Evolutionary conservation across 2,113 vertebrate species (phyloP).

Genomic region (Eonycteris spelaea): DNA sequence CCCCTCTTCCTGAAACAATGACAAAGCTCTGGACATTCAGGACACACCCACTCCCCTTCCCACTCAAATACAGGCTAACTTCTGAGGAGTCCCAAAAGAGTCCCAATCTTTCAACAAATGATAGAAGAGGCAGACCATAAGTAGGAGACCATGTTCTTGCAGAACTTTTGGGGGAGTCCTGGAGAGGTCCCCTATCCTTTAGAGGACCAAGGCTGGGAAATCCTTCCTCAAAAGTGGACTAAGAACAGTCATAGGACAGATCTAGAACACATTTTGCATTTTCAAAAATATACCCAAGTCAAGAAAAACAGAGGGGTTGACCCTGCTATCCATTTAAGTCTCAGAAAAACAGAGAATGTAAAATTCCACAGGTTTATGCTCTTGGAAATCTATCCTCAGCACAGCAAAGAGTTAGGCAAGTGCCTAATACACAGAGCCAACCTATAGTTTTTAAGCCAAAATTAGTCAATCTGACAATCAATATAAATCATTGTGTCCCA

Average conservation of each 20-base stretch:
- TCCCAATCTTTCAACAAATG: slow-evolving; percentile 64
- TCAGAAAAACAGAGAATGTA: not conserved
- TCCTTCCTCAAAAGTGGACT: not conserved
- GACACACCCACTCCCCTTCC: slow-evolving; percentile 45
- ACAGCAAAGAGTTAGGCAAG: not conserved
- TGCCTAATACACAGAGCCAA: not conserved
- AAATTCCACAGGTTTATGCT: not conserved
- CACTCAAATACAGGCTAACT: slow-evolving; percentile 69
- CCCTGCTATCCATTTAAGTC: not conserved
- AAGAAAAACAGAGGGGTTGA: not conserved
- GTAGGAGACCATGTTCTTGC: slow-evolving; percentile 2
- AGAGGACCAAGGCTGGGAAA: not conserved
- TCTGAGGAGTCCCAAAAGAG: slow-evolving; percentile 47
- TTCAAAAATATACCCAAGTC: not conserved
- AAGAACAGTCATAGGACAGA: not conserved
- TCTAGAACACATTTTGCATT: not conserved
- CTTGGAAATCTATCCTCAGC: not conserved
- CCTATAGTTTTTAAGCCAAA: not conserved
- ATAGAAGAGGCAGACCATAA: slow-evolving; percentile 29
- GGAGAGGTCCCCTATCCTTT: slow-evolving; percentile 49
- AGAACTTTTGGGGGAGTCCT: slow-evolving; percentile 54
- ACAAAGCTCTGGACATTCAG: not conserved
- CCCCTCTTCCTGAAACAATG: slow-evolving; percentile 56
- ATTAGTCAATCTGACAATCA: not conserved
- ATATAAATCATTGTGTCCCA: not conserved